Conservation (phyloP, 2,888 invertebrate genomes). For the Zaprionus bogoriensis region DNA sequence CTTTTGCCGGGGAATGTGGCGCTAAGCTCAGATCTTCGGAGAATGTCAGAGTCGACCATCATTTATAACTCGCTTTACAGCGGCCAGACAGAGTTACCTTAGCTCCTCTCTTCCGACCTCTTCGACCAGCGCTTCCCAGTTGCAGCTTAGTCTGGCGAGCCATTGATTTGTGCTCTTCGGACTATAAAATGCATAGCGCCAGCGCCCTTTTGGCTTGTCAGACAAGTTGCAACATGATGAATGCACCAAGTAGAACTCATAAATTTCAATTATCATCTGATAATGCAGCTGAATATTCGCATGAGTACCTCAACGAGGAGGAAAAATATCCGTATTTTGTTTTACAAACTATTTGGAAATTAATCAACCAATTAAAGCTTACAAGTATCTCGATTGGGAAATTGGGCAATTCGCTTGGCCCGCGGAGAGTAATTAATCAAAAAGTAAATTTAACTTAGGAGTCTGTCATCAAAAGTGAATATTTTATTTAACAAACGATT, state of each 20-base stretch:
- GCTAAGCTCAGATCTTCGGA: constrained; percentile 51
- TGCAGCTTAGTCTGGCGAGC: constrained; percentile 16
- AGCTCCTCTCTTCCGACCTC: neutral
- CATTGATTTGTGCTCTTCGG: constrained; percentile 43
- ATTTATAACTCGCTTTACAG: constrained; percentile 50
- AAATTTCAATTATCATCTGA: constrained; percentile 40
- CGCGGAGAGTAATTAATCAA: too few relatives aligned
- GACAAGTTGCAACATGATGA: constrained; percentile 50
- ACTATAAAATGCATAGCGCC: constrained; percentile 36
- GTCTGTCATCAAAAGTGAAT: too few relatives aligned
- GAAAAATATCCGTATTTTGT: too few relatives aligned
- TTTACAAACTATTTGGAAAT: too few relatives aligned
- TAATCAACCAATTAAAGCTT: too few relatives aligned
- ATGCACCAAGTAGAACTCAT: constrained; percentile 51
- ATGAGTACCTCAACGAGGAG: too few relatives aligned
- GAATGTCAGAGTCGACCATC: constrained; percentile 48
- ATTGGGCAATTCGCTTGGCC: too few relatives aligned
- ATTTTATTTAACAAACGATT: too few relatives aligned
- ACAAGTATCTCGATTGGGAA: too few relatives aligned
- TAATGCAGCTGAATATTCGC: neutral
- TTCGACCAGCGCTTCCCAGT: neutral
- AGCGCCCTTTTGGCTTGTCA: constrained; percentile 51
- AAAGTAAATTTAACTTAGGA: too few relatives aligned
- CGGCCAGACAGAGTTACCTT: neutral
- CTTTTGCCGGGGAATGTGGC: constrained; percentile 75